Conservation (phyloP, 2,797 vertebrate species). For the Buphagus erythrorhynchus region DNA sequence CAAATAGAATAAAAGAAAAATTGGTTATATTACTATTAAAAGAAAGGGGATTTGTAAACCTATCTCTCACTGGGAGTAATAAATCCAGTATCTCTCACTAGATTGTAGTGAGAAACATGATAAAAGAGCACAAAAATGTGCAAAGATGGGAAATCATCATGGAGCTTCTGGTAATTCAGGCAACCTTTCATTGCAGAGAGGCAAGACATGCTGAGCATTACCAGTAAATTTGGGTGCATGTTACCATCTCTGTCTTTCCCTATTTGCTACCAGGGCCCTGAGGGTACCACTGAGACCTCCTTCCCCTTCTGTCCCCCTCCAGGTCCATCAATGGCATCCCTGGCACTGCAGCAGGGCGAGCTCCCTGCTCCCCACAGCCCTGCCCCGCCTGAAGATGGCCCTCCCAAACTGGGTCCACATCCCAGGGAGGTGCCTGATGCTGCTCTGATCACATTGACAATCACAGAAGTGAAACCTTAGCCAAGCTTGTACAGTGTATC, state of each 20-base stretch:
- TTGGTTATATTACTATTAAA: not conserved
- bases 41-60: not conserved
- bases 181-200: not conserved
- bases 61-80: not conserved
- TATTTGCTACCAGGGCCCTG: not conserved
- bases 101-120: not conserved
- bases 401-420: not conserved
- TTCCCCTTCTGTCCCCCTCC: not conserved
- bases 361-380: not conserved
- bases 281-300: not conserved
- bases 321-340: not conserved
- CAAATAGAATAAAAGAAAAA: not conserved
- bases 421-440: not conserved
- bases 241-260: not conserved
- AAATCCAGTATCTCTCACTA: not conserved
- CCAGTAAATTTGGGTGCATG: not conserved
- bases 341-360: rapidly evolving
- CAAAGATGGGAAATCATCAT: not conserved
- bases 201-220: not conserved
- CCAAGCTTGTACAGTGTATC: not conserved
- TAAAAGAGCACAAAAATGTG: not conserved
- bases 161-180: not conserved
- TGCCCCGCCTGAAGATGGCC: not conserved
- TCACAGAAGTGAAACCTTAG: not conserved
- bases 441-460: not conserved